A percentile compares a stretch with the other conserved stretches of the same genome.
Conservation (phyloP, 2,113 vertebrate genomes). For the Opisthocomus hoazin region DNA sequence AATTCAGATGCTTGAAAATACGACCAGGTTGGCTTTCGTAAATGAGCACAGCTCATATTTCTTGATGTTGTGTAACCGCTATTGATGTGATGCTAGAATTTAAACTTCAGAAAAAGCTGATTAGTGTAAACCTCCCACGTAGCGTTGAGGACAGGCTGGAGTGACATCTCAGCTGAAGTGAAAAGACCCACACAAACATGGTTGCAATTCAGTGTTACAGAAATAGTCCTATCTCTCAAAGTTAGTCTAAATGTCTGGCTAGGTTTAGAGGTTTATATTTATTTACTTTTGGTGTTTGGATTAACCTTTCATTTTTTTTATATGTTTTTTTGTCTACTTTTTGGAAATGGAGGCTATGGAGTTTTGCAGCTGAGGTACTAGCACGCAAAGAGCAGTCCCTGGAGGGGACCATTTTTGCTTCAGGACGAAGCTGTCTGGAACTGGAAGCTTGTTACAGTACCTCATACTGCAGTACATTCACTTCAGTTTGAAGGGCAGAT, state of each 20-base stretch:
- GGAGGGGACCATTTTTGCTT: not conserved
- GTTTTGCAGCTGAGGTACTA: not conserved
- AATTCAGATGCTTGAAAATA: not conserved
- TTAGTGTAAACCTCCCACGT: slow-evolving; percentile 39
- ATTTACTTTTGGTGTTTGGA: not conserved
- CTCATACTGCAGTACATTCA: not conserved
- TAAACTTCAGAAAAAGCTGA: slow-evolving; percentile 55
- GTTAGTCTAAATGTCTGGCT: not conserved
- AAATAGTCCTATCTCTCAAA: not conserved
- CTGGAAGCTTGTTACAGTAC: not conserved
- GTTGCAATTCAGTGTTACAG: not conserved
- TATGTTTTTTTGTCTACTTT: not conserved
- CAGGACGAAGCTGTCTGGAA: not conserved
- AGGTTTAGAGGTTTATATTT: not conserved
- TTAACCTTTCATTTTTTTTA: not conserved
- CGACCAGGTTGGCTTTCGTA: not conserved
- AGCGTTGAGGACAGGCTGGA: not conserved
- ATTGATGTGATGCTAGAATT: slow-evolving; percentile 24
- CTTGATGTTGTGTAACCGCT: slow-evolving; percentile 26
- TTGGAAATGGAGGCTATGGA: not conserved
- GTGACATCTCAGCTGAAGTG: not conserved
- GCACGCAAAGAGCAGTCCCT: not conserved
- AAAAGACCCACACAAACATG: not conserved
- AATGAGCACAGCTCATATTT: not conserved
- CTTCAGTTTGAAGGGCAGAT: not conserved